Evolutionary conservation across 1,140 invertebrate species (phyloP).

Genomic region (Anoplophora glabripennis): DNA sequence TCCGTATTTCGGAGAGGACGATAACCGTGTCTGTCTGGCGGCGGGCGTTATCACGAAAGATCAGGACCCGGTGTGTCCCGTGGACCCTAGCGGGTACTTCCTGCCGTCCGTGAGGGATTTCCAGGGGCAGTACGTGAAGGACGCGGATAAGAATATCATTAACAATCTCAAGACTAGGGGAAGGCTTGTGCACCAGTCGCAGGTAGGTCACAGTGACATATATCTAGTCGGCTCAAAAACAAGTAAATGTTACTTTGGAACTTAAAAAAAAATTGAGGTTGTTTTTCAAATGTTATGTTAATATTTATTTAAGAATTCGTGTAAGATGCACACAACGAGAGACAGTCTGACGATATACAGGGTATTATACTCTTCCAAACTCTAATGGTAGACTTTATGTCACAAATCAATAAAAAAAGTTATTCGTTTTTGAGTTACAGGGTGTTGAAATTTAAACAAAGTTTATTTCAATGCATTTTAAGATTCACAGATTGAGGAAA

Average conservation of each 20-base stretch:
- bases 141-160: conserved; percentile 83
- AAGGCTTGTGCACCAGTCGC: conserved; percentile 71
- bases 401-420: too few species aligned
- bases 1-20: conserved; percentile 98
- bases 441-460: too few species aligned
- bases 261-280: too few species aligned
- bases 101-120: conserved; percentile 85
- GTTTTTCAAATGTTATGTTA: too few species aligned
- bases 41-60: conserved; percentile 81
- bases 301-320: too few species aligned
- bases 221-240: neutral
- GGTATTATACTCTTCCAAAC: too few species aligned
- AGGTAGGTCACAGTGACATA: conserved; percentile 45
- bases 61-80: conserved; percentile 87
- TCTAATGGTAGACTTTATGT: too few species aligned
- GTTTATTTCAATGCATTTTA: too few species aligned
- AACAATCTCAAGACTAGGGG: conserved; percentile 75
- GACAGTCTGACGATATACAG: too few species aligned
- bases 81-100: conserved; percentile 90
- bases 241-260: neutral
- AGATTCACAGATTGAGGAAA: too few species aligned
- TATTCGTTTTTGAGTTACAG: too few species aligned
- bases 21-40: conserved; percentile 83
- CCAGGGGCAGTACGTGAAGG: conserved; percentile 89
- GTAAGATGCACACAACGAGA: too few species aligned